Percentiles rank a stretch among this genome's conserved stretches.
Evolutionary conservation across 2,113 vertebrate genomes (phyloP).

Genomic region (Hyperoodon ampullatus): DNA sequence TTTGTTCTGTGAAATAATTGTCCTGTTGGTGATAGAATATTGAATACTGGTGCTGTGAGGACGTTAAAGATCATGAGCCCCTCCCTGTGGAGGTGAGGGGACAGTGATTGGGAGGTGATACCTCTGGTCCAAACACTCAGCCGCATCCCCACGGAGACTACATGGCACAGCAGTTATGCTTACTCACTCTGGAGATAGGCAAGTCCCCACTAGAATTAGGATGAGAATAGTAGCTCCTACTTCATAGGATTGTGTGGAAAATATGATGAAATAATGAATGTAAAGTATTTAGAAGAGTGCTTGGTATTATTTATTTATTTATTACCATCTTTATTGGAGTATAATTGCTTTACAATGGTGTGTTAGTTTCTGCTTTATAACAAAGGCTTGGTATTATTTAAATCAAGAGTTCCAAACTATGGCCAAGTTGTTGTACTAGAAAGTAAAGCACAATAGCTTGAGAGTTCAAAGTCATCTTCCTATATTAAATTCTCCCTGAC

Average conservation of each 20-base stretch:
- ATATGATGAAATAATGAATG: not conserved
- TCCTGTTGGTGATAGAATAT: not conserved
- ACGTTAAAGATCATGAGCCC: not conserved
- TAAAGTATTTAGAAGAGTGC: not conserved
- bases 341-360: no score
- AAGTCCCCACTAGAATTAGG: not conserved
- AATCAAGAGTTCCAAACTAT: not conserved
- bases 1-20: not conserved
- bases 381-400: not conserved
- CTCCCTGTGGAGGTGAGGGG: not conserved
- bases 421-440: constrained; percentile 22
- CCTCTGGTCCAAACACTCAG: not conserved
- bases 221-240: not conserved
- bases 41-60: not conserved
- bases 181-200: not conserved
- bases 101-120: not conserved
- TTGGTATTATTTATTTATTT: not conserved
- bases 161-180: fast-evolving
- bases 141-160: not conserved
- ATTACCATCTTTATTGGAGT: no score
- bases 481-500: not conserved
- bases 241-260: not conserved
- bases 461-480: not conserved
- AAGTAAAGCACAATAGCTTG: not conserved
- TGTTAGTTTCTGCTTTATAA: no score